Evolutionary conservation across 2,797 vertebrate species (phyloP), one percentile per base, ranked within the genome.

Genomic region (Schizothorax lantsangensis): DNA sequence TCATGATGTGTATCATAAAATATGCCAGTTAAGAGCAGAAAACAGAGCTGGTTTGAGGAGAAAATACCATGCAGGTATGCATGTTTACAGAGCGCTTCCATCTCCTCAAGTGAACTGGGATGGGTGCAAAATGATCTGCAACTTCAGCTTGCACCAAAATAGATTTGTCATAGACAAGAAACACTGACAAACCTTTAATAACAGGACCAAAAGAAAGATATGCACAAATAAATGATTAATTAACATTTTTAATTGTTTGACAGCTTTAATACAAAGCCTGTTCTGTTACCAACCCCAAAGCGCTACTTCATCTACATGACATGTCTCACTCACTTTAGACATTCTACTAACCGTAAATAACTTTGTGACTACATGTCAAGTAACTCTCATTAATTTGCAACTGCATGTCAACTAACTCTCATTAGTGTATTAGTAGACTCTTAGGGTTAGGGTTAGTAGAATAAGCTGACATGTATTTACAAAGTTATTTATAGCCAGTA

Each of bases 11-110:
- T 77, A 40, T 40, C 2, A 17, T 47, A 66, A 85, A 77, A 75
- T n/a, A 88, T 80, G n/a, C 69, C 68, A 75, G 78, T 88, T 72
- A 77, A 75, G 30, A 82, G 47, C 71, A 47, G 83, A 75, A 87
- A 88, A 71, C 79, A 82, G 83, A 85, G 10, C 45, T 12, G 68
- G 36, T 15, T 54, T 36, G 11, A 4, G 7, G 57, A n/a, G 17
- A 59, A 75, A 75, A 66, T 38, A 54, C 59, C 1, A 5, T 77
- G 79, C 43, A 69, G 83, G 38, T 88, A 84, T 84, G 45, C 36
- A 81, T 69, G 86, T 84, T 88, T 69, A 88, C 38, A 66, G 33
- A 84, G 38, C 30, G 14, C 59, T n/a, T 68, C 17, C 33, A 72
- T 80, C 45, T 45, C 57, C 43, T 73, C 68, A 38, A 54, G 15